Evolutionary conservation across 2,113 vertebrate species (phyloP), one percentile per base, ranked within the genome.

Genomic region (Ploceus nigricollis): DNA sequence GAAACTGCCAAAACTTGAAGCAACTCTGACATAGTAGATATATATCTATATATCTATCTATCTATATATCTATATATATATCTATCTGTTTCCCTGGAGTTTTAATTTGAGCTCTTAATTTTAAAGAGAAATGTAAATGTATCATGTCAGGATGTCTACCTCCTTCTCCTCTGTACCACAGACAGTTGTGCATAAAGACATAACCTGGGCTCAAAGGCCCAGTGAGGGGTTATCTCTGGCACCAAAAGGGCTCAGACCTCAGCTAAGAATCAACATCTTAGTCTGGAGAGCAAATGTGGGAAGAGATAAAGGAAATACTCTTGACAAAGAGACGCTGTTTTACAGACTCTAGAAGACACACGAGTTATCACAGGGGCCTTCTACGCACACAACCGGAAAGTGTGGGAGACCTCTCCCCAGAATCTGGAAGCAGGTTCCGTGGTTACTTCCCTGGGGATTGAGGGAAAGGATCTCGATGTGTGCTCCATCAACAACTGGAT

Each of bases 1-100:
- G 35, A 77, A 90, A 56, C 79, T 81, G 91, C 91, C 87, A 90
- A 61, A 95, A 87, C 37, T 72, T 71, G 40, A 89, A 89, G 50
- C 28, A 58, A 13, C 54, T 72, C 89, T 79, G 81, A 90, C n/a
- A n/a, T n/a, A n/a, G n/a, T n/a, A n/a, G 11, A 40, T 40, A 40
- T 40, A 40, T 12, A 40, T 7, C 16, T 23, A 30, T 8, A 7
- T 13, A 14, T 54, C 53, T 20, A 31, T 53, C 27, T 30, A 51
- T 63, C 8, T 24, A 57, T 7, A 17, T 37, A 25, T 6, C 9
- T 18, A 9, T 33, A 19, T 42, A 25, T 45, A 11, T 12, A 64
- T 33, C 19, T 20, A 37, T 60, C 21, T 19, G 5, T 64, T 72
- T 64, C 31, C 15, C 22, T 56, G 17, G 19, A 89, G 6, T 37